Evolutionary conservation across 2,797 vertebrate species (phyloP).

Genomic region (Champsocephalus gunnari): DNA sequence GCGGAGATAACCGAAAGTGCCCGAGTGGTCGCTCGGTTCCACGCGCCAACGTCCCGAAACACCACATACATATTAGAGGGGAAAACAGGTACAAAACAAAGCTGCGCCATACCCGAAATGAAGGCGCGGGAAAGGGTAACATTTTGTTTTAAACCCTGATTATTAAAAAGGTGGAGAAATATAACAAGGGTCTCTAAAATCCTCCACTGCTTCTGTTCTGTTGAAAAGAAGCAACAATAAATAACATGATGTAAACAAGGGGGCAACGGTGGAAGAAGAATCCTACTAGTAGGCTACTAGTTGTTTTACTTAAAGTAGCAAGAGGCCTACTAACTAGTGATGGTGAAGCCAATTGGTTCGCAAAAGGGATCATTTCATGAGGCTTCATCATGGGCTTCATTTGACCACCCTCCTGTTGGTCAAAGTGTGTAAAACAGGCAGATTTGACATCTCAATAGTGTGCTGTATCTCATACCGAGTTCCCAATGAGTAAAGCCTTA

Average conservation of each 20-base stretch:
- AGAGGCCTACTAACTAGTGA: too few relatives aligned
- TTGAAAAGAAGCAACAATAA: background rate
- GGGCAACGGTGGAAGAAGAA: background rate
- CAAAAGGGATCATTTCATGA: too few relatives aligned
- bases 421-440: too few relatives aligned
- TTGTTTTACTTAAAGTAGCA: too few relatives aligned
- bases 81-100: conserved; percentile 24
- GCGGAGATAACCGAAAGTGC: conserved; percentile 47
- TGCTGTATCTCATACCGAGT: too few relatives aligned
- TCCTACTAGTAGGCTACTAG: background rate
- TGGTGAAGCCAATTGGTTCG: too few relatives aligned
- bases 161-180: background rate
- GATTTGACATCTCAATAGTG: too few relatives aligned
- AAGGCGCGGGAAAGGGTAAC: conserved; percentile 1
- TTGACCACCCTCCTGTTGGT: too few relatives aligned
- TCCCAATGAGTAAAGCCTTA: too few relatives aligned
- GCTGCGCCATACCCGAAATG: background rate
- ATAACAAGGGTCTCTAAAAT: background rate
- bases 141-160: background rate
- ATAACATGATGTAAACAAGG: too few relatives aligned
- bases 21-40: conserved; percentile 55
- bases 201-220: background rate
- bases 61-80: conserved; percentile 23
- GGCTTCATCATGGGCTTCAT: too few relatives aligned
- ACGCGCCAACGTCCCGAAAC: conserved; percentile 53